phyloP scores from a whole-genome alignment of 1,140 invertebrate genomes.

The Sycophaga agraensis region DNA sequence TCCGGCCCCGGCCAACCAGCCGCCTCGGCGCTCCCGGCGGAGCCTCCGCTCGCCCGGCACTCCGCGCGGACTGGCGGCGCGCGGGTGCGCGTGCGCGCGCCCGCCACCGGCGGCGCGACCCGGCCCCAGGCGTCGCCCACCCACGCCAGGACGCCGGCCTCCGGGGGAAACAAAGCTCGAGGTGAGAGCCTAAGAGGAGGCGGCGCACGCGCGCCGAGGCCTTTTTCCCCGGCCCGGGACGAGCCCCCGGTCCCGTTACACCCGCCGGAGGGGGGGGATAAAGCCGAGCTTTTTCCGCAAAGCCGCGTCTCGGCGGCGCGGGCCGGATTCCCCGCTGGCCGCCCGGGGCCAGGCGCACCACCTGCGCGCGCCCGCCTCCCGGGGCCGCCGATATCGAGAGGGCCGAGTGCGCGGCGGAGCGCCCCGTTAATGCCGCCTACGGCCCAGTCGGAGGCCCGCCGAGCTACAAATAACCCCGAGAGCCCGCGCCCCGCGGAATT shows the following conservation, averaged over 20 bases:
- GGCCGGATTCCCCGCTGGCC: not conserved
- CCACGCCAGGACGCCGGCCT: constrained; percentile 44
- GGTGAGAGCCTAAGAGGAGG: constrained; percentile 21
- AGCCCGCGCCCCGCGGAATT: no score
- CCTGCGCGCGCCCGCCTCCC: no score
- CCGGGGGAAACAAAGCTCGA: constrained; percentile 42
- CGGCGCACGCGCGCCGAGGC: constrained; percentile 18
- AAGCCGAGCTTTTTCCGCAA: constrained; percentile 45
- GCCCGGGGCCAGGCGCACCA: not conserved
- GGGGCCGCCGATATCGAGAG: no score
- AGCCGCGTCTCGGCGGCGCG: constrained; percentile 3
- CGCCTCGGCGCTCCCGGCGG: not conserved
- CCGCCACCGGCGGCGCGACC: constrained; percentile 33
- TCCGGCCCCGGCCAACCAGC: not conserved
- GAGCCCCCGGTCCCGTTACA: not conserved
- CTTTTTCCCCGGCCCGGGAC: not conserved
- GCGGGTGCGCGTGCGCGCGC: not conserved
- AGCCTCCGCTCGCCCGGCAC: not conserved
- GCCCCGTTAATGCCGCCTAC: no score
- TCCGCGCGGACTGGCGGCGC: not conserved
- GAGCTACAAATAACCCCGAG: no score
- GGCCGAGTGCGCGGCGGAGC: no score
- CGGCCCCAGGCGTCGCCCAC: constrained; percentile 56
- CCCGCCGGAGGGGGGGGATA: constrained; percentile 27
- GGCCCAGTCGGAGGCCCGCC: no score